Evolutionary conservation across 2,113 vertebrate species (phyloP).

Genomic region (Phrynosoma platyrhinos): DNA sequence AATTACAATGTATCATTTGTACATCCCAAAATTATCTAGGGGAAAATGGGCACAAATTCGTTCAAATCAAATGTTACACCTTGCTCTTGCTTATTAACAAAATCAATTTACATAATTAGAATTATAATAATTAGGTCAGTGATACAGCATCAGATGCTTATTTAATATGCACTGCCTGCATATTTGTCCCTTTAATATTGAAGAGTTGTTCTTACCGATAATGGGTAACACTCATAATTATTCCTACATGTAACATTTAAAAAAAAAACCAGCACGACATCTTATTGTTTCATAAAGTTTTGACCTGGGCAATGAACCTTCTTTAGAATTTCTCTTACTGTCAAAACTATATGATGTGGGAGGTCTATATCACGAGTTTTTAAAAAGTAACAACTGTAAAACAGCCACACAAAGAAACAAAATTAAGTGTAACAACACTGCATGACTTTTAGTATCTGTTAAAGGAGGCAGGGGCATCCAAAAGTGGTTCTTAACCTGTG

Average conservation of each 20-base stretch:
- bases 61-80: neutral
- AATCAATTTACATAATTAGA: neutral
- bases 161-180: slow-evolving; percentile 1
- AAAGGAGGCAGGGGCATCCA: too few species aligned
- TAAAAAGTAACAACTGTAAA: too few species aligned
- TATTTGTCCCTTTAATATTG: neutral
- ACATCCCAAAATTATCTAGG: slow-evolving; percentile 5
- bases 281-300: neutral
- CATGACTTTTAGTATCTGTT: too few species aligned
- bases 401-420: too few species aligned
- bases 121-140: slow-evolving; percentile 11
- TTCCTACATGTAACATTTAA: neutral
- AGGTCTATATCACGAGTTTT: neutral
- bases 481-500: too few species aligned
- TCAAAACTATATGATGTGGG: neutral
- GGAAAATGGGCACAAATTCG: neutral
- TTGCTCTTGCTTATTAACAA: neutral
- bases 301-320: neutral
- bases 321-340: neutral
- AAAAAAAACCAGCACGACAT: too few species aligned
- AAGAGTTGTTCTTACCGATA: neutral
- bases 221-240: neutral
- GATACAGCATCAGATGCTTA: neutral
- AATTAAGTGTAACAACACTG: too few species aligned
- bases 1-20: slow-evolving; percentile 5